Base-by-base conservation (phyloP, 2,113 vertebrate genomes). In the Prionailurus viverrinus region DNA sequence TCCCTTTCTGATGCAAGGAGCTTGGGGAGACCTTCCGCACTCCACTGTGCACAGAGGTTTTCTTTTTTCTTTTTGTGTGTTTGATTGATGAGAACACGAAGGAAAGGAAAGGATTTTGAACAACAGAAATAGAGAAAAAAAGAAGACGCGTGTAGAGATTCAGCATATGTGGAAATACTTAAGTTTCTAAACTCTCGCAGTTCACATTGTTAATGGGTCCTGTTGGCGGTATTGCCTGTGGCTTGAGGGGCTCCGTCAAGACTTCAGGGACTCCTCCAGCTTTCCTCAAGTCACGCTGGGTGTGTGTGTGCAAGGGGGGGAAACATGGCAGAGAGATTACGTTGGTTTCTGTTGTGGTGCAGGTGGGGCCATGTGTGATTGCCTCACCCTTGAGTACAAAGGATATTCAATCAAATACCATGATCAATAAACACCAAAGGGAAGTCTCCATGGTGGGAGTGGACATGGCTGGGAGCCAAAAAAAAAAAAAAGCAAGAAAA, bases 341-440 rank as follows among this genome's bases (percentile, higher is more conserved):
- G 11, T n/a, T 81, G 71, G 58, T 69, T 78, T 97, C 27, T 13
- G 63, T 74, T 39, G 55, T 55, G 10, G 25, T 91, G 55, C 31
- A 55, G 85, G 63, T 89, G 31, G 29, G n/a, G 15, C 27, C 5
- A 7, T 12, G 33, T 66, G 18, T 74, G 85, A 91, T 31, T 94
- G n/a, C 48, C 80, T 90, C 81, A n/a, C 39, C 81, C 65, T 55
- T 21, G 7, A 89, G 61, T 3, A 76, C 74, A 97, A 92, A 84
- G n/a, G 36, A 58, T 66, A 74, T 80, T 85, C 61, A 89, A 45
- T 18, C 33, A n/a, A 84, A 93, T 27, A 71, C 16, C 19, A 18
- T 18, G 79, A 68, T 86, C 61, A 94, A 86, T 73, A 86, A 66
- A 18, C 25, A 82, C 53, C 18, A 4, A 25, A 39, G 33, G 18